Base-by-base conservation (phyloP, 2,888 invertebrate species). In the Sinohyriopsis cumingii region DNA sequence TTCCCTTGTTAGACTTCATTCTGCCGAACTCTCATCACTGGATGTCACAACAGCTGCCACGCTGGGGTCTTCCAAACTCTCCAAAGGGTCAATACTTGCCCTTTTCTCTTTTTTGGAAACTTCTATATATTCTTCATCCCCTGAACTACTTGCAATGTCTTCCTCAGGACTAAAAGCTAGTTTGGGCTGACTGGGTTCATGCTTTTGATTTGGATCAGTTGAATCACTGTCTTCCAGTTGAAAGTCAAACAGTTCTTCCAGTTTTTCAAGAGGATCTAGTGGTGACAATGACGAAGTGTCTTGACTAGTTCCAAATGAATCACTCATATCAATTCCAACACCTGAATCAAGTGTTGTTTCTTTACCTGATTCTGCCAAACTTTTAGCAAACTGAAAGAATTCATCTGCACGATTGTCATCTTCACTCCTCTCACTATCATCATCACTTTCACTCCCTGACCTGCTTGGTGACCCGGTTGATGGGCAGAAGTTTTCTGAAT, bases 271-370 rank as follows among this genome's bases (percentile, higher is more conserved):
- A 1, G 83, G 77, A 60, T 83, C 84, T 55, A 80, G 71, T 18
- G 84, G 83, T 22, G 83, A 84, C 18, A 78, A 72, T 62, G 82
- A 81, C 18, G 78, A 79, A 12, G 77, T 78, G 15, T 74, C 76
- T 4, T 24, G 45, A 45, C 15, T 57, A 54, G 62, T 65, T 19
- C 33, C 24, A 60, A 55, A 33, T 22, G 55, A 56, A 22, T 60
- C 62, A 3, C 76, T 67, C 69, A 79, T 75, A 25, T 79, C 80
- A 59, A 78, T 79, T 12, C 81, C 82, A 57, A 83, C 81, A 61
- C 83, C 83, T 2, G 84, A 84, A 73, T 84, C 84, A 25, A 78
- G 76, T 15, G 84, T 84, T 55, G 76, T 78, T 63, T 84, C 83
- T 63, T 80, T 82, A n/a, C 82, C 82, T 59, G 79, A 79, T 65